Evolutionary conservation across 1,140 invertebrate genomes (phyloP), one percentile per base, ranked within the genome.

Genomic region (Panagrolaimus sp.): DNA sequence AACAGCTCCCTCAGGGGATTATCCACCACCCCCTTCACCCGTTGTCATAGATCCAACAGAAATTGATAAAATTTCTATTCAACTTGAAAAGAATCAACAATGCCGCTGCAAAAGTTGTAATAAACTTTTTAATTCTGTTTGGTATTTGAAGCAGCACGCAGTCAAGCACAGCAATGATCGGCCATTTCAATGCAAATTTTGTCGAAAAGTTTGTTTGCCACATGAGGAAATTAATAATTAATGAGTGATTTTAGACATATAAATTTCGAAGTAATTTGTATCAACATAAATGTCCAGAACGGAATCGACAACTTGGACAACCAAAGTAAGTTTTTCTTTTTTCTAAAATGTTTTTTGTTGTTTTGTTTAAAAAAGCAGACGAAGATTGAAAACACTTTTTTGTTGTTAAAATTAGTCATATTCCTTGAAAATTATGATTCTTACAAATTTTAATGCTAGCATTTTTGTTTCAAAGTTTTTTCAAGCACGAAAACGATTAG

Each of bases 221-320:
- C 11, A 57, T 23, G n/a, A 57, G 20, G 1, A 1, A 16, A 57
- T 25, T 4, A 11, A 57, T 57, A 5, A n/a, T 68, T 16, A 4
- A 2, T 38, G 67, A 42, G 62, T 23, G n/a, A n/a, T 72, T 79
- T 46, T 47, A 79, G 81, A 80, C 79, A 0, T 81, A 81, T 70
- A 81, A 82, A 69, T 81, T 81, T 69, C 80, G 79, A 5, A 82
- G 80, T 11, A 81, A 81, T 70, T 69, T 81, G 9, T 81, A 81
- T 62, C 79, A 81, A 47, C 67, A 69, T 53, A 69, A 69, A 11
- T 69, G 67, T 42, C 48, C 67, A 2, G 67, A 69, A 27, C 25
- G 67, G 23, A 46, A 67, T 53, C 42, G 63, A 44, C 67, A 69
- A 69, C 67, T 65, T 20, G 67, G 67, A 16, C 20, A 27, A 27